Evolutionary conservation across 2,797 vertebrate genomes (phyloP), one percentile per base, ranked within the genome.

Genomic region (Scarus forsteni): DNA sequence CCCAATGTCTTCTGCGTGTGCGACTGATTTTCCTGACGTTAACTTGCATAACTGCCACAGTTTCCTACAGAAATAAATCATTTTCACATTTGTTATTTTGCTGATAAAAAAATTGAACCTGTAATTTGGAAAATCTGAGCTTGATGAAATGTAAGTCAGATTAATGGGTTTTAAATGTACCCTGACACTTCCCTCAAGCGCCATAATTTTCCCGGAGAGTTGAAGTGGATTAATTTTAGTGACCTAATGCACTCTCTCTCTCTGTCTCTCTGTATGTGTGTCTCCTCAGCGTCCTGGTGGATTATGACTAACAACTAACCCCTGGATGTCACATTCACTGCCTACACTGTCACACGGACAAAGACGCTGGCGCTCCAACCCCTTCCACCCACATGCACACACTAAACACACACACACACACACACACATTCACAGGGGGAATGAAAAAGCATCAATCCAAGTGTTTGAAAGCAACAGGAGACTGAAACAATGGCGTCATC

Each of bases 251-350:
- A 66, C 10, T 66, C 16, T 51, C 19, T 35, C 11, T 80, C 16
- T 75, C 34, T 77, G 43, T 77, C 38, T 52, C n/a, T 60, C 13
- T 82, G 6, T 77, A 0, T 69, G 18, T 83, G 55, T 81, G 15
- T 84, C 83, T 80, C 67, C 61, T 62, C 92, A 98, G 97, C 96
- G 35, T 98, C 97, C 75, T 98, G 97, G 97, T 98, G 97, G 97
- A 96, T 97, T 86, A 94, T 96, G 95, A 96, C 96, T 89, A 97
- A 97, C 88, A 78, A 79, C 64, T 77, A 81, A 92, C 78, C 63
- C 70, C 79, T 70, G 76, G 70, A 73, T 63, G 75, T 81, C 73
- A 79, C 75, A 74, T 83, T 81, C 43, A 18, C 82, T 74, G 83
- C 87, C 89, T 79, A 80, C 87, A 74, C 84, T 79, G 75, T 92